Conservation (phyloP, 2,888 invertebrate genomes). For the Silvanus unidentatus region DNA sequence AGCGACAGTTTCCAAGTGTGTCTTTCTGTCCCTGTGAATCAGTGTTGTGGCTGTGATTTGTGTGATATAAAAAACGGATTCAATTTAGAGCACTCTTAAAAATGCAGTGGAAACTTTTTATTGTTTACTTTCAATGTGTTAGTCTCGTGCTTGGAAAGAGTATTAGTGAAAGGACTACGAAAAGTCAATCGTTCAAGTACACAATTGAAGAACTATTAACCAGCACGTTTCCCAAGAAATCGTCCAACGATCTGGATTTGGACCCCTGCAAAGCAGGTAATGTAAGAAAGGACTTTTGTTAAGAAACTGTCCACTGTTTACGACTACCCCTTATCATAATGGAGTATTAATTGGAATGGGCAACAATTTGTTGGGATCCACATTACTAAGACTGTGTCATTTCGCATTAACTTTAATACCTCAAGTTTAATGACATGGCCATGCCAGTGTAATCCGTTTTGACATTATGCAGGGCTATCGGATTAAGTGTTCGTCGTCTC, state of each 20-base stretch:
- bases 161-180: not conserved
- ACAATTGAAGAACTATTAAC: conserved; percentile 64
- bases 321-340: too few relatives aligned
- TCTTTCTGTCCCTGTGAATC: too few relatives aligned
- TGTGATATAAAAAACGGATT: too few relatives aligned
- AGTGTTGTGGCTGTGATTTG: too few relatives aligned
- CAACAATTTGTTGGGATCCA: too few relatives aligned
- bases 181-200: conserved; percentile 31
- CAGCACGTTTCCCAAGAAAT: conserved; percentile 59
- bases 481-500: too few relatives aligned
- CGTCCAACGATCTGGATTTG: conserved; percentile 70
- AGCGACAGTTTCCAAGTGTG: too few relatives aligned
- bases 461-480: too few relatives aligned
- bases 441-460: conserved; percentile 5
- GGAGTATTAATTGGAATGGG: too few relatives aligned
- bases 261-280: conserved; percentile 86
- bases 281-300: too few relatives aligned
- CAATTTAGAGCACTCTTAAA: too few relatives aligned
- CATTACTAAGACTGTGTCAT: conserved; percentile 15
- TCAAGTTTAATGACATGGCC: conserved; percentile 28
- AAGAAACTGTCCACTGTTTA: too few relatives aligned
- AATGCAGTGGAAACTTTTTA: not conserved
- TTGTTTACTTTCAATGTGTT: not conserved
- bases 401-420: conserved; percentile 23
- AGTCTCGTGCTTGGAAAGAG: not conserved